A percentile compares a stretch with the other conserved stretches of the same genome.
phyloP scores from a whole-genome alignment of 2,113 vertebrate genomes.

The Apus apus region DNA sequence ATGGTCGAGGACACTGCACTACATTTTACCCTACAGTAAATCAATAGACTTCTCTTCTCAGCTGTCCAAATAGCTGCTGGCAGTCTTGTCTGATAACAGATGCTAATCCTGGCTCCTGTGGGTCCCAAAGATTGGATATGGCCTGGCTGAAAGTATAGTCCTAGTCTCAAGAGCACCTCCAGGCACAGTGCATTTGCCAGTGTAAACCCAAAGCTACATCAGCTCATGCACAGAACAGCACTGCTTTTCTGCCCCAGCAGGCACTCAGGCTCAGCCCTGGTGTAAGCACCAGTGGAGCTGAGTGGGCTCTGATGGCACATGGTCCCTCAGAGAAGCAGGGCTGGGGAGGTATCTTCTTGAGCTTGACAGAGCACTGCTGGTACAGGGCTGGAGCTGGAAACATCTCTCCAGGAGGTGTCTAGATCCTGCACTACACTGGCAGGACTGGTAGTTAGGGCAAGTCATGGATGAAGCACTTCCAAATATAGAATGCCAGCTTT shows the following conservation, averaged over 20 bases:
- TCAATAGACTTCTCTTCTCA: not conserved
- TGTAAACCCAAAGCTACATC: not conserved
- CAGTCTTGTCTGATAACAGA: not conserved
- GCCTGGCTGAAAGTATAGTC: not conserved
- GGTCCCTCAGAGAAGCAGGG: not conserved
- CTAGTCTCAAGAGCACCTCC: not conserved
- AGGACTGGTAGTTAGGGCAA: not conserved
- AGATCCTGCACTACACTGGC: not conserved
- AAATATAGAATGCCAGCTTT: too few relatives aligned
- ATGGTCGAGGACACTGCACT: not conserved
- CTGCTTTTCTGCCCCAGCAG: accelerated
- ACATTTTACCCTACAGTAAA: not conserved
- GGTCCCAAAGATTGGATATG: not conserved
- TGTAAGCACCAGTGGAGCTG: not conserved
- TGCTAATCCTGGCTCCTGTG: not conserved
- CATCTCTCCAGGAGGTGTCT: not conserved
- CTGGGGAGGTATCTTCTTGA: not conserved
- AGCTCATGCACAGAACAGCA: accelerated
- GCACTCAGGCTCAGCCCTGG: not conserved
- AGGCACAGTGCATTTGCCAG: not conserved
- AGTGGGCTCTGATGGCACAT: accelerated
- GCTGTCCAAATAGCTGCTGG: not conserved
- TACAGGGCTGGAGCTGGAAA: not conserved
- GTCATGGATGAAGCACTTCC: not conserved
- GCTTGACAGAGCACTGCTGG: not conserved